Evolutionary conservation across 2,113 vertebrate genomes (phyloP).

Genomic region (Haemorhous mexicanus): DNA sequence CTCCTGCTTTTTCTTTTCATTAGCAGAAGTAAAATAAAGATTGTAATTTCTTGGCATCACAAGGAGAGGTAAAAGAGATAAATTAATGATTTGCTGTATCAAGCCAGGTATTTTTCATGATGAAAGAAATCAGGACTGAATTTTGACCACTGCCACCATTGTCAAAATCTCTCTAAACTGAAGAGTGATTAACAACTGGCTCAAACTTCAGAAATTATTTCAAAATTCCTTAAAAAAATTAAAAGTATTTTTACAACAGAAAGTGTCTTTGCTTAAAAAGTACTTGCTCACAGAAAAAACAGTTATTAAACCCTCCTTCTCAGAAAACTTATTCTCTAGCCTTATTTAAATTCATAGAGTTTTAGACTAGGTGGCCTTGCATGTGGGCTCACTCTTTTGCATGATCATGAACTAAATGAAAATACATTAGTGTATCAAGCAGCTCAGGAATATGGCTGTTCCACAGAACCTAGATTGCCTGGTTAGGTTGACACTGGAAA

Average conservation of each 20-base stretch:
- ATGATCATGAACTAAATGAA: background rate
- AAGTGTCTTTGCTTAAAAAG: background rate
- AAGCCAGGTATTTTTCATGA: background rate
- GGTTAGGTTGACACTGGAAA: background rate
- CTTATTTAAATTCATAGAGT: slow-evolving; percentile 26
- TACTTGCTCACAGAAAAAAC: background rate
- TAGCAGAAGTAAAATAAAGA: background rate
- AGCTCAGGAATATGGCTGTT: background rate
- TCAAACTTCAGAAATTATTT: background rate
- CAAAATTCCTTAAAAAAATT: background rate
- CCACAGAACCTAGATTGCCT: background rate
- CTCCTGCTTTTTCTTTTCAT: background rate
- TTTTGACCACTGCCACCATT: background rate
- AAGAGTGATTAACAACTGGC: background rate
- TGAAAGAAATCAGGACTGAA: background rate
- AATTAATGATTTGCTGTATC: background rate
- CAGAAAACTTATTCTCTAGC: background rate
- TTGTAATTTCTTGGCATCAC: background rate
- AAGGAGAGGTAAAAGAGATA: background rate
- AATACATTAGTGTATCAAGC: background rate
- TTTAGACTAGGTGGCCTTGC: slow-evolving; percentile 1
- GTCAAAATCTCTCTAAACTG: background rate
- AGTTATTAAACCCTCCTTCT: background rate
- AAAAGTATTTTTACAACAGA: background rate
- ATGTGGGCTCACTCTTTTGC: background rate